Evolutionary conservation across 2,888 invertebrate species (phyloP), one percentile per base, ranked within the genome.

Genomic region (Subacronicta megacephala): DNA sequence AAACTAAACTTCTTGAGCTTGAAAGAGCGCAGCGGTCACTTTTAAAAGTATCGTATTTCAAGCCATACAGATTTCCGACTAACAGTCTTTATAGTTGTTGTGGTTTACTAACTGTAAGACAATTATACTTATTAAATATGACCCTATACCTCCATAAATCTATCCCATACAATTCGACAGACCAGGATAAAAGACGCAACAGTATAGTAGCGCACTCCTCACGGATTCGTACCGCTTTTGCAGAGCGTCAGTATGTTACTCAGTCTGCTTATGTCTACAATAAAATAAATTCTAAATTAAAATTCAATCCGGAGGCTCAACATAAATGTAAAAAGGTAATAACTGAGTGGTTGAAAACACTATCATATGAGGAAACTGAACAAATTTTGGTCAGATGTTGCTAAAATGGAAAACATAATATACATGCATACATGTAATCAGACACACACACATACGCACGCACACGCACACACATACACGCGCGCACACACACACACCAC

Each of bases 111-210:
- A n/a, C n/a, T n/a, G n/a, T n/a, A n/a, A n/a, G n/a, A n/a, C n/a
- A 47, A 10, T 15, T 45, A 45, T 45, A 45, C 10, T 9, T 45
- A 45, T 45, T 45, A 33, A 44, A 42, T 12, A 29, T 42, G 26
- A 42, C 42, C 1, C 7, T 44, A 44, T 33, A 33, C 18, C 7
- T 44, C n/a, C 44, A 44, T 33, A 44, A 44, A 44, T 44, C 45
- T 29, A 47, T 16, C 26, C 46, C 46, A 37, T 29, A 29, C 29
- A 37, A 4, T 29, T 38, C 46, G 16, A 38, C 16, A 37, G 37
- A 37, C 37, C 9, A 38, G 20, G 15, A 20, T 20, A 45, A 35
- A 45, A 45, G 43, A 43, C 31, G 43, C 6, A 17, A 43, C 18
- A 3, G 33, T 31, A 43, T 33, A 10, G 43, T 43, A 6, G 42